A percentile compares a stretch with the other conserved stretches of the same genome.
Evolutionary conservation across 2,888 invertebrate genomes (phyloP).

Genomic region (Tetragnatha montana): DNA sequence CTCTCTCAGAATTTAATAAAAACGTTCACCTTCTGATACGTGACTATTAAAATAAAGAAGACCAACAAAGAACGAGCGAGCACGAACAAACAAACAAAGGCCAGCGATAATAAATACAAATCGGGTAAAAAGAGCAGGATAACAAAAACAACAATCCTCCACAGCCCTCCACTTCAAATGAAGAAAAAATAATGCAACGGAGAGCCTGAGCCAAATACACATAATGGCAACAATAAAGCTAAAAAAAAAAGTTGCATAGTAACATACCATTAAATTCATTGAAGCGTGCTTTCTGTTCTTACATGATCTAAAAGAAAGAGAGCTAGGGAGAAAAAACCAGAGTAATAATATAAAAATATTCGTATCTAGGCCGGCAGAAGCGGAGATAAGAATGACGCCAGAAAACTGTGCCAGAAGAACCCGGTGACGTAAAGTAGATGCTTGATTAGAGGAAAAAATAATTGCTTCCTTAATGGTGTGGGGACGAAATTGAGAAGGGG

Average conservation of each 20-base stretch:
- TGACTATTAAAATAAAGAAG: not conserved
- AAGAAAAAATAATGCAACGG: not conserved
- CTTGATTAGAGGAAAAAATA: conserved; percentile 62
- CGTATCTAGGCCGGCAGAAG: conserved; percentile 38
- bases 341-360: conserved; percentile 54
- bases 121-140: conserved; percentile 9
- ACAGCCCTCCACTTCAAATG: conserved; percentile 19
- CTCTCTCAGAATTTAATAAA: not conserved
- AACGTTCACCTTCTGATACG: not conserved
- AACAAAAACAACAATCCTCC: conserved; percentile 24
- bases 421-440: conserved; percentile 57
- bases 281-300: conserved; percentile 45
- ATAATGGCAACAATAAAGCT: conserved; percentile 51
- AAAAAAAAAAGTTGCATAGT: conserved; percentile 56
- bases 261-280: conserved; percentile 60
- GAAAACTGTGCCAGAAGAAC: conserved; percentile 55
- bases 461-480: conserved; percentile 42
- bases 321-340: conserved; percentile 6
- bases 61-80: not conserved
- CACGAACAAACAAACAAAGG: not conserved
- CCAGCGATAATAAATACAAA: conserved; percentile 35
- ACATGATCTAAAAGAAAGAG: conserved; percentile 43
- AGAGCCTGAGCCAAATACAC: conserved; percentile 14
- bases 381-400: conserved; percentile 50
- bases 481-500: not conserved